Evolutionary conservation across 2,888 invertebrate genomes (phyloP).

Genomic region (Metallyticus violacea): DNA sequence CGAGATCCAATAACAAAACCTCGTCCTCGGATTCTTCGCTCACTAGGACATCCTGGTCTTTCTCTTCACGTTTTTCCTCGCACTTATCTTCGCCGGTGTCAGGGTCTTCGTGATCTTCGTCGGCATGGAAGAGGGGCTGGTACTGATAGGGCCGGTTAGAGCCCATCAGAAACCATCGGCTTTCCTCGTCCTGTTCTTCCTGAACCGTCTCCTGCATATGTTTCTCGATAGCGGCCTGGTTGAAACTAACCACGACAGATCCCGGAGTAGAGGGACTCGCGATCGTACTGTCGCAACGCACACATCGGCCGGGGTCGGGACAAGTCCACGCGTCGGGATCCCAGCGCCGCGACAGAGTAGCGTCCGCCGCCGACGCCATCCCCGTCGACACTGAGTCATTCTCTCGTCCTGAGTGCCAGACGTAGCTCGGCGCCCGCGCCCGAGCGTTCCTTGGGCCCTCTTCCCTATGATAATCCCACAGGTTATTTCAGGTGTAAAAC

Average conservation of each 20-base stretch:
- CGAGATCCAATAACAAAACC: neutral
- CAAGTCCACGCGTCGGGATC: conserved; percentile 23
- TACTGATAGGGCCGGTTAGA: conserved; percentile 27
- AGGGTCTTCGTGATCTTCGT: neutral
- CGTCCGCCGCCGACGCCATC: conserved; percentile 24
- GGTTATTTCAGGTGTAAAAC: neutral
- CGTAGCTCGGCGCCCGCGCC: neutral
- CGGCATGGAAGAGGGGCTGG: conserved; percentile 8
- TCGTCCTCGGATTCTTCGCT: conserved; percentile 7
- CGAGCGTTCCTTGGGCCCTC: neutral
- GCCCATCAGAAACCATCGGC: conserved; percentile 10
- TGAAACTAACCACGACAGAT: neutral
- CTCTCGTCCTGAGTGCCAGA: neutral
- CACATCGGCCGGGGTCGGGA: conserved; percentile 20
- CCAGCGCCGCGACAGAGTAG: conserved; percentile 18
- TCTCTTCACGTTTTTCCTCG: neutral
- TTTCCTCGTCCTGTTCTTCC: neutral
- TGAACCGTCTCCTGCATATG: neutral
- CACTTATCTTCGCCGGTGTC: neutral
- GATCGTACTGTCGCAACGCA: conserved; percentile 16
- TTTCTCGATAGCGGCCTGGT: neutral
- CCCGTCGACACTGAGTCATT: conserved; percentile 15
- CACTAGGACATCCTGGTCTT: neutral
- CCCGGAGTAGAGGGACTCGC: neutral
- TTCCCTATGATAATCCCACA: neutral